A percentile compares a stretch with the other conserved stretches of the same genome.
These are phyloP conservation scores for Cetonia aurata DNA, from an alignment of 2,888 invertebrate species.

Conservation along the genomic window DNA sequence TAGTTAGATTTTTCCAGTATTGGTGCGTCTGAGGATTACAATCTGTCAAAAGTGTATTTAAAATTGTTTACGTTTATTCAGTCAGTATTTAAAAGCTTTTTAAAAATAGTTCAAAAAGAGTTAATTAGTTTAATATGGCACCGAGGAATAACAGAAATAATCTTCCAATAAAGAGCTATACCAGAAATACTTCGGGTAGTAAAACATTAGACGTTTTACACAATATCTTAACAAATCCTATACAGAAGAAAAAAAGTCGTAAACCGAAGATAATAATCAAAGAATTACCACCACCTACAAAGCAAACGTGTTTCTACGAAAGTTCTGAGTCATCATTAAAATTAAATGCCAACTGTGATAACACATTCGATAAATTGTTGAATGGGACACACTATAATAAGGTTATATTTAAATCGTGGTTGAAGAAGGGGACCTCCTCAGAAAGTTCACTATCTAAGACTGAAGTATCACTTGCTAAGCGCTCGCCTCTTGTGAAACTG, in stretches of 20 bases:
- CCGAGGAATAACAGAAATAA: not conserved
- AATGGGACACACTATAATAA: slow-evolving; percentile 15
- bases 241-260: slow-evolving; percentile 12
- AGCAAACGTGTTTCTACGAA: not conserved
- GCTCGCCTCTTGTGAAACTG: not conserved
- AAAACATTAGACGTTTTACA: slow-evolving; percentile 18
- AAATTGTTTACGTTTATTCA: not conserved
- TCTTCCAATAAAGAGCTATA: not conserved
- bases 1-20: too few relatives aligned
- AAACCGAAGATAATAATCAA: slow-evolving; percentile 23
- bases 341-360: slow-evolving; percentile 1
- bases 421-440: not conserved
- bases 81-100: not conserved
- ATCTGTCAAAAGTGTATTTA: not conserved
- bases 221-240: slow-evolving; percentile 14
- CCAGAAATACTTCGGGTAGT: not conserved
- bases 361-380: slow-evolving; percentile 28
- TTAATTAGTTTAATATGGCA: slow-evolving; percentile 29
- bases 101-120: too few relatives aligned
- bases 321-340: slow-evolving; percentile 13
- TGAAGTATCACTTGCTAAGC: not conserved
- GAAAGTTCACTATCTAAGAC: slow-evolving; percentile 2
- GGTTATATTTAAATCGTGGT: not conserved
- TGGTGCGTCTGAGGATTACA: too few relatives aligned
- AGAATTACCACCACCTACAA: slow-evolving; percentile 9